These are phyloP conservation scores for Cancer borealis DNA, from an alignment of 2,888 invertebrate genomes.

Conservation along the genomic window DNA sequence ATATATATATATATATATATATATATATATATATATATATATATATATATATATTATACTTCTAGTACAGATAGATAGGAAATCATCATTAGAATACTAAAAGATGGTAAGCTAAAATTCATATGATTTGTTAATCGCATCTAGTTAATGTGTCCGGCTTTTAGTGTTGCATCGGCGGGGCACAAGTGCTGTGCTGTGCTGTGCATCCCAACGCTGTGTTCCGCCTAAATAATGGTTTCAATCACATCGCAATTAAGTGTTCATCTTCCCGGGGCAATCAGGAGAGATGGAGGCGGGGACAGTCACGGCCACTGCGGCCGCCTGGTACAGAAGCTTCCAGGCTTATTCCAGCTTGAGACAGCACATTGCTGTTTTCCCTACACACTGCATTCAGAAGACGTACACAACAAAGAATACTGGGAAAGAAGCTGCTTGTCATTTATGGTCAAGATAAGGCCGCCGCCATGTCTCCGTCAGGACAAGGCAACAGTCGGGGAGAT, in stretches of 20 bases:
- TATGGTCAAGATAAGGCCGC: background rate
- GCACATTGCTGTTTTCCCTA: background rate
- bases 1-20: too few species aligned
- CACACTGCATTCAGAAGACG: background rate
- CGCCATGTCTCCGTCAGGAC: background rate
- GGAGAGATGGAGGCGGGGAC: background rate
- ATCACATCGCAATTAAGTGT: background rate
- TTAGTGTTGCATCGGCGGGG: background rate
- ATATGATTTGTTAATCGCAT: background rate
- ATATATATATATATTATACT: background rate
- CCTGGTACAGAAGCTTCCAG: background rate
- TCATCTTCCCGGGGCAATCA: background rate
- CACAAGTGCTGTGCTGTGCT: background rate
- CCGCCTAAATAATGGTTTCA: background rate
- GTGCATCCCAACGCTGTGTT: background rate
- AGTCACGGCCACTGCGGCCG: background rate
- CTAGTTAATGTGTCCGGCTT: background rate
- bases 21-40: too few species aligned
- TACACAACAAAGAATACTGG: background rate
- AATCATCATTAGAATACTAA: conserved; percentile 9
- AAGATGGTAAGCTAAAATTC: background rate
- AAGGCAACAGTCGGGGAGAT: too few species aligned
- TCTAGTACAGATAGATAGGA: background rate
- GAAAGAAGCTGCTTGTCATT: background rate
- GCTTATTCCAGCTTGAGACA: background rate